Base-by-base conservation (phyloP, 2,888 invertebrate species). In the Carpatolechia fugitivella region DNA sequence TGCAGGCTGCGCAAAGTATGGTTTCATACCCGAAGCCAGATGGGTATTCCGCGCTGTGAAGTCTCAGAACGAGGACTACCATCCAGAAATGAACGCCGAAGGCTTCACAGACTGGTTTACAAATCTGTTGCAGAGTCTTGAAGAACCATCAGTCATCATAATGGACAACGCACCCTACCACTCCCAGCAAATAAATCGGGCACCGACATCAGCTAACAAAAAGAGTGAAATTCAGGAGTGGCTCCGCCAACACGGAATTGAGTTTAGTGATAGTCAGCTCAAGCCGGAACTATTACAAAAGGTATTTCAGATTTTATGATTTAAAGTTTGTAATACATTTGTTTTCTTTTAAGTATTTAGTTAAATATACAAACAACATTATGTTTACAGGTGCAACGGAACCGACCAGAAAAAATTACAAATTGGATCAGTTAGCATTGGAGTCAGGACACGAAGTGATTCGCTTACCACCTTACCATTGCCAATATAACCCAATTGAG, bases 161-260 rank as follows among this genome's bases (percentile, higher is more conserved):
- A 52, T 60, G 20, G 58, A 60, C 35, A 60, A 60, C 48, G 56
- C 58, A 47, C 50, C 53, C 30, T 58, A 58, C 44, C 53, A 54
- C 49, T 60, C 56, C 18, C 55, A 56, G 33, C 54, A 58, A 55
- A 14, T 60, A 52, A 47, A 57, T 11, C 11, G n/a, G 6, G 24
- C 24, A 24, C 24, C 54, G n/a, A 54, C 53, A 38, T 40, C 30
- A 14, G 29, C 48, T 16, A 46, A 11, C 33, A 52, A 18, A 54
- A 56, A 56, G 56, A 29, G 18, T 14, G 50, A 56, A 20, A 59
- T 59, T 20, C 52, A 55, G 31, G 50, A 55, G 49, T 59, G 56
- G 55, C 40, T 59, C 4, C 30, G 47, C 13, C 3, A 30, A 31
- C 14, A 30, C 10, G 11, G 10, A 6, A 16, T 40, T 31, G 40